These are phyloP conservation scores for Pachyseris speciosa DNA, from an alignment of 64 coral and sea anemone genomes.

Conservation along the genomic window DNA sequence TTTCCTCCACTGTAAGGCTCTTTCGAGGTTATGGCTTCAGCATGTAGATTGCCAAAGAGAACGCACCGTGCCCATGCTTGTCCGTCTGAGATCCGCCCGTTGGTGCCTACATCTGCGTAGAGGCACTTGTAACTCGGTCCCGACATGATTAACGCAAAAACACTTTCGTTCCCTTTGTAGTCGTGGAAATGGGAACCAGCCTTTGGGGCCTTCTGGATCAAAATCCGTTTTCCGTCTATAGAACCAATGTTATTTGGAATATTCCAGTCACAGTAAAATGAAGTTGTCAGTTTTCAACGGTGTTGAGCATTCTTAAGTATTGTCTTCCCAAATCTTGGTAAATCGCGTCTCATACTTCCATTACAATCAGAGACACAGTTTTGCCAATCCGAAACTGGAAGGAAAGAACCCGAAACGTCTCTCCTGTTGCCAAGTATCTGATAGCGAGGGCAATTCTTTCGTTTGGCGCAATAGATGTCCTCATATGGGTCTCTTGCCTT, in stretches of 20 bases:
- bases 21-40: constrained; percentile 46
- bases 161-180: constrained; percentile 53
- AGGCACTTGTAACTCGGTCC: constrained; percentile 44
- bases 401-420: constrained; percentile 17
- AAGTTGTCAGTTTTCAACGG: constrained; percentile 21
- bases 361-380: constrained; percentile 16
- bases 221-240: constrained; percentile 56
- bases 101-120: constrained; percentile 50
- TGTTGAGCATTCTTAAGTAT: background rate
- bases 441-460: constrained; percentile 35
- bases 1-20: constrained; percentile 28
- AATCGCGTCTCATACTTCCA: constrained; percentile 26
- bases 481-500: constrained; percentile 28
- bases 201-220: constrained; percentile 39
- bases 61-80: constrained; percentile 56
- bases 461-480: constrained; percentile 28
- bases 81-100: constrained; percentile 33
- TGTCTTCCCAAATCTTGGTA: background rate
- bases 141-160: constrained; percentile 49
- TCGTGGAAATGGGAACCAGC: constrained; percentile 53
- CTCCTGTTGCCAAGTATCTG: constrained; percentile 39
- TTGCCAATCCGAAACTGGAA: constrained; percentile 49
- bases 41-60: constrained; percentile 42
- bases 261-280: constrained; percentile 38
- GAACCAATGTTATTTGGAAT: constrained; percentile 67